Conservation (phyloP, 1,140 invertebrate genomes). For the Ostrea denselamellosa region DNA sequence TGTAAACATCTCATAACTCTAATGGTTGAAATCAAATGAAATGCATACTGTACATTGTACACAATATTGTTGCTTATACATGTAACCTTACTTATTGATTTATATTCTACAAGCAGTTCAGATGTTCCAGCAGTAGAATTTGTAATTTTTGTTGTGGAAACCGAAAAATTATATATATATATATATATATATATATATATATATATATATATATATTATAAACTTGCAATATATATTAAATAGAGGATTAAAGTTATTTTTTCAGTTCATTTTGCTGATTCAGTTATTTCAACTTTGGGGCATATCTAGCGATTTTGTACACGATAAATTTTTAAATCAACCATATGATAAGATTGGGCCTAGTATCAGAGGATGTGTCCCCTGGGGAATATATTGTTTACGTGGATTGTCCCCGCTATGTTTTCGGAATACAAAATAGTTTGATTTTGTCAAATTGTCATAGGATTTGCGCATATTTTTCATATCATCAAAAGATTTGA, state of each 20-base stretch:
- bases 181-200: too few relatives aligned
- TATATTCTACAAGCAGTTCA: not conserved
- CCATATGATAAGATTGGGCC: not conserved
- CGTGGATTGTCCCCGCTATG: too few relatives aligned
- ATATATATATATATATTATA: too few relatives aligned
- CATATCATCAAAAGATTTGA: too few relatives aligned
- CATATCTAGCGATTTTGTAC: not conserved
- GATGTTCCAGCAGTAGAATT: not conserved
- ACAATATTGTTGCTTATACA: too few relatives aligned
- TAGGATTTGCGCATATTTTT: too few relatives aligned
- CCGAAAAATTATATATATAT: too few relatives aligned
- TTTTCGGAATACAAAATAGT: too few relatives aligned
- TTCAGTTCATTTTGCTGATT: not conserved
- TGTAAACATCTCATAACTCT: not conserved
- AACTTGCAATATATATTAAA: not conserved
- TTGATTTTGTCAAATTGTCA: too few relatives aligned
- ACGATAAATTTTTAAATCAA: not conserved
- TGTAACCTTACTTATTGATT: not conserved
- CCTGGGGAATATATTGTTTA: too few relatives aligned
- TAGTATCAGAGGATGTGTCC: too few relatives aligned
- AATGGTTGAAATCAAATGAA: not conserved
- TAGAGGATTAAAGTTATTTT: not conserved
- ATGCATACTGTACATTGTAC: not conserved
- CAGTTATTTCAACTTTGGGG: not conserved
- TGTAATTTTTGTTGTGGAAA: not conserved